Conservation (phyloP, 2,888 invertebrate genomes). For the Callyntrura guangdongensis region DNA sequence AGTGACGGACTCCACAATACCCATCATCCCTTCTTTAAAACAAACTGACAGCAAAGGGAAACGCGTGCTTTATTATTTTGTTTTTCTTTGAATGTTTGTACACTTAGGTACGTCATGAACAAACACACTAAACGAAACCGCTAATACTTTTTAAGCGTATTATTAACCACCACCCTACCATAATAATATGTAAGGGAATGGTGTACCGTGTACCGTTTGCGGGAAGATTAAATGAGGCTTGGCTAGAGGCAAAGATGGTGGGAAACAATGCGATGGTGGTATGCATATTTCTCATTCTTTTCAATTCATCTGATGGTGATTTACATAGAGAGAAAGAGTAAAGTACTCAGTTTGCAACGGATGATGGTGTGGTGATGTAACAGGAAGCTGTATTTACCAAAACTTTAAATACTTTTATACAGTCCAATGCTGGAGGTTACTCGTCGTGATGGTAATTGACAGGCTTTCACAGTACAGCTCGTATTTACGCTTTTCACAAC, state of each 20-base stretch:
- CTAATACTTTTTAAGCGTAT: background rate
- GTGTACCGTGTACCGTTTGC: background rate
- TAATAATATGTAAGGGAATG: background rate
- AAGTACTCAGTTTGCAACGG: background rate
- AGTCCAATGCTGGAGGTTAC: no score
- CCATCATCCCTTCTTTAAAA: no score
- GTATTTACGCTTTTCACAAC: no score
- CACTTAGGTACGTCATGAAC: background rate
- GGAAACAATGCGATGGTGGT: background rate
- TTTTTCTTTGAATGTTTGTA: conserved; percentile 24
- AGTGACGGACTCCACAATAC: background rate
- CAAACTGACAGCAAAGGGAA: background rate
- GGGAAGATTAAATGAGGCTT: conserved; percentile 18
- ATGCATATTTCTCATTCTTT: background rate
- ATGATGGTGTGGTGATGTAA: background rate
- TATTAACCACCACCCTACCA: background rate
- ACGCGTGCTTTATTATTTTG: background rate
- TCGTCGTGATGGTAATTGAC: no score
- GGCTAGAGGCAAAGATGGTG: background rate
- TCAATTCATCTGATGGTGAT: background rate
- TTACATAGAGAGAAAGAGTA: background rate
- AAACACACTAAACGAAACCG: background rate
- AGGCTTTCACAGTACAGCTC: no score
- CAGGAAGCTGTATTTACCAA: background rate
- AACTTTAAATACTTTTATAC: background rate